phyloP scores from a whole-genome alignment of 2,113 vertebrate genomes.

The Hemibagrus wyckioides region DNA sequence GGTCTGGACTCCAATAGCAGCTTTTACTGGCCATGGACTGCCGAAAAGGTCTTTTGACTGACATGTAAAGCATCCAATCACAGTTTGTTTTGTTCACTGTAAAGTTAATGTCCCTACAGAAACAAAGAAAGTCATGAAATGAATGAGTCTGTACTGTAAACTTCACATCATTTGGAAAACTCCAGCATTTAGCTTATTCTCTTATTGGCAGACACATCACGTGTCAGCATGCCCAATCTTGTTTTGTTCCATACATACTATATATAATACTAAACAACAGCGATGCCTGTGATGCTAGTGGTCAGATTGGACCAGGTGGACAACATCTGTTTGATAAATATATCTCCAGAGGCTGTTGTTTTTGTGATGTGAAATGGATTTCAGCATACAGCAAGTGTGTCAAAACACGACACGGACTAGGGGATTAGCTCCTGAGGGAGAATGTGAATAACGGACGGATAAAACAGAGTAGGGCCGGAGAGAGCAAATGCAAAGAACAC shows the following conservation, averaged over 20 bases:
- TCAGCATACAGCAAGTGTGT: constrained; percentile 52
- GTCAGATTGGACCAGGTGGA: background rate
- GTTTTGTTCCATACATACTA: background rate
- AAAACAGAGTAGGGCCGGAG: background rate
- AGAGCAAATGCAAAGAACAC: constrained; percentile 53
- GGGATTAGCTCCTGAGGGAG: background rate
- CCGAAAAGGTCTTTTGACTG: no score
- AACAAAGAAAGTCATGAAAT: no score
- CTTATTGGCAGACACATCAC: background rate
- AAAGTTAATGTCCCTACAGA: no score
- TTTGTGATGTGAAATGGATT: constrained; percentile 42
- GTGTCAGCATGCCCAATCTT: background rate
- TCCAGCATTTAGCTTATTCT: no score
- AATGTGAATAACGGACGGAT: constrained; percentile 47
- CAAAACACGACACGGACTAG: background rate
- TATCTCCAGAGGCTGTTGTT: background rate
- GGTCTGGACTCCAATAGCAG: no score
- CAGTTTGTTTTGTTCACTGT: no score
- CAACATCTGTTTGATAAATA: background rate
- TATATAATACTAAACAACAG: background rate
- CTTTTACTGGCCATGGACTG: no score
- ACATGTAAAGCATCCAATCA: no score
- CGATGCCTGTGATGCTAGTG: background rate
- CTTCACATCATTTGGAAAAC: no score
- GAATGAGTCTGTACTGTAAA: no score